These are phyloP conservation scores for Etheostoma cragini DNA, from an alignment of 2,113 vertebrate species.

Conservation along the genomic window DNA sequence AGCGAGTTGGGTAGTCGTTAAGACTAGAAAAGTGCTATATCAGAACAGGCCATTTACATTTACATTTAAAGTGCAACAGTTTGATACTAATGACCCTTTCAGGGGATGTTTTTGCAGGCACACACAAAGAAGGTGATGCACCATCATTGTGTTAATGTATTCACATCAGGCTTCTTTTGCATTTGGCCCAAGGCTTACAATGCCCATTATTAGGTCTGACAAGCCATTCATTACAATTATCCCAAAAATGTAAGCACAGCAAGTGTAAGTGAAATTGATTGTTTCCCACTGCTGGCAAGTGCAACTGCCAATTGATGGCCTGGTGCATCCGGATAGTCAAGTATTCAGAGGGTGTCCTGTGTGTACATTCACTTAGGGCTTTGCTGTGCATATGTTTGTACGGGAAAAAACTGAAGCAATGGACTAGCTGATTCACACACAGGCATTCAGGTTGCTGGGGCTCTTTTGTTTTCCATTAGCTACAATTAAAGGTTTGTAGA, in stretches of 20 bases:
- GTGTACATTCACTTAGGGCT: constrained; percentile 5
- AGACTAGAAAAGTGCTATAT: no score
- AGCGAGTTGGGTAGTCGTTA: no score
- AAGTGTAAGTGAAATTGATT: constrained; percentile 81
- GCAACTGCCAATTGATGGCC: constrained; percentile 71
- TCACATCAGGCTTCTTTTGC: constrained; percentile 62
- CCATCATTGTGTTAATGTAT: constrained; percentile 56
- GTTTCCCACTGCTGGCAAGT: constrained; percentile 70
- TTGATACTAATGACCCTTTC: constrained; percentile 1
- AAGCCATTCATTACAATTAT: constrained; percentile 83
- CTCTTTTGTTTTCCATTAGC: constrained; percentile 59
- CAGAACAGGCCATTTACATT: no score
- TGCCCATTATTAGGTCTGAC: constrained; percentile 78
- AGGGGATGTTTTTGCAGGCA: constrained; percentile 26
- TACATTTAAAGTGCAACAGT: background rate
- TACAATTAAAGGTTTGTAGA: constrained; percentile 59
- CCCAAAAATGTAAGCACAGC: constrained; percentile 69
- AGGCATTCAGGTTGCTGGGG: background rate
- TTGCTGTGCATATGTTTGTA: background rate
- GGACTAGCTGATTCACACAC: background rate
- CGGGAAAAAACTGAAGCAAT: background rate
- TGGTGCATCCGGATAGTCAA: constrained; percentile 35
- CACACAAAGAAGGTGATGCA: constrained; percentile 59
- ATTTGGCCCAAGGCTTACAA: constrained; percentile 55
- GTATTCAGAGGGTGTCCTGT: constrained; percentile 23